Base-by-base conservation (phyloP, 2,888 invertebrate genomes). In the Phyllotreta cruciferae region DNA sequence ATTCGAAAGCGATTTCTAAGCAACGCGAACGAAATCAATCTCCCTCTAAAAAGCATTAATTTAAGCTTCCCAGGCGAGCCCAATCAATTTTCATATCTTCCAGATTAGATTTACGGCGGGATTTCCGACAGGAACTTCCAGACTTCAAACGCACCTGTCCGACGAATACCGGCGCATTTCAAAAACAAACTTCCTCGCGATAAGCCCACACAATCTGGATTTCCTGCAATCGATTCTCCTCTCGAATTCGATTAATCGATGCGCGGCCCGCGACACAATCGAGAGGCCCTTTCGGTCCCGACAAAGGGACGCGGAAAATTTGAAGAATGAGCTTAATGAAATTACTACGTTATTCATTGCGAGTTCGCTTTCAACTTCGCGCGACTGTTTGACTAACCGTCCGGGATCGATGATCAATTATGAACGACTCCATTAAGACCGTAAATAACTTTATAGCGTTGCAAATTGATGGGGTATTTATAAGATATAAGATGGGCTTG, bases 271-370 rank as follows among this genome's bases (percentile, higher is more conserved):
- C 24, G 4, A 3, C 4, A 24, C 4, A 24, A 24, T 24, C 24
- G 24, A 4, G 24, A 24, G n/a, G n/a, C n/a, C 4, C 24, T 3
- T 24, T 24, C 24, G 24, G 4, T 3, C 2, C 2, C 24, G 4
- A 24, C 24, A 24, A 24, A 24, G 24, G 4, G 24, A 24, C 24
- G 24, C 24, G 24, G 24, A 24, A 24, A 24, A 24, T 24, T 24
- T 4, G 24, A 24, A 24, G 44, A 44, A 44, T 44, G 44, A 44
- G 10, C 14, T n/a, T 44, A 44, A 44, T 44, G 44, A 44, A 44
- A 44, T 44, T 44, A 44, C 44, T 44, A 11, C 44, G 14, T 44
- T 44, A 44, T 44, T 44, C 44, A 44, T 44, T 44, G 14, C 7
- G 14, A 44, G 11, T n/a, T 44, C 44, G 14, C 44, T 44, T 44